Evolutionary conservation across 2,888 invertebrate genomes (phyloP), one percentile per base, ranked within the genome.

Genomic region (Chrysotoxum bicinctum): DNA sequence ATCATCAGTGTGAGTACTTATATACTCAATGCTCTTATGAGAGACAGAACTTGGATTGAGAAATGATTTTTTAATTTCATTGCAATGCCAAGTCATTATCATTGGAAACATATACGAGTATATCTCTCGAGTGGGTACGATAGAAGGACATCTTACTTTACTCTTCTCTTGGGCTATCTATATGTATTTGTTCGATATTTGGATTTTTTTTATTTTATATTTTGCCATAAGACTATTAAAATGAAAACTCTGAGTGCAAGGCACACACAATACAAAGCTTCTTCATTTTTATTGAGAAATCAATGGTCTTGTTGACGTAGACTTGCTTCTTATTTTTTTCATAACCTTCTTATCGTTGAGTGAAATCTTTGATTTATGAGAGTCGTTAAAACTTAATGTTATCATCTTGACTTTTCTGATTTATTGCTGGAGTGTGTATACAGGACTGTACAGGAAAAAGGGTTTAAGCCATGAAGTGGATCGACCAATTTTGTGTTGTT

Each of bases 331-430:
- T 35, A 12, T 35, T 56, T 32, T 35, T 58, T 32, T 37, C 12
- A 50, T 48, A 72, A 37, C 23, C 30, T 23, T n/a, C 32, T 43
- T 43, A 82, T 84, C 79, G 16, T 40, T 70, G 50, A 79, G 58
- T 79, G 52, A 68, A 66, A 75, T 84, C 84, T 66, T 60, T 84
- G 84, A 84, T 84, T 79, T 84, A 79, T 84, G 75, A 37, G 72
- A 72, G 66, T 66, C 84, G 79, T 84, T 84, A 84, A 84, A 75
- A 32, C 40, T 48, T 75, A 75, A 84, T 75, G 76, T 75, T 70
- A 43, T 72, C 84, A 72, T 84, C 70, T 70, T 68, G 66, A 40
- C 50, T 50, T 58, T 32, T 52, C 37, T 79, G 79, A 79, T 76
- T 84, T 84, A 79, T 79, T 43, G 48, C 45, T 4, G 30, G 6